Base-by-base conservation (phyloP, 2,797 vertebrate genomes). In the Poeciliopsis gracilis region DNA sequence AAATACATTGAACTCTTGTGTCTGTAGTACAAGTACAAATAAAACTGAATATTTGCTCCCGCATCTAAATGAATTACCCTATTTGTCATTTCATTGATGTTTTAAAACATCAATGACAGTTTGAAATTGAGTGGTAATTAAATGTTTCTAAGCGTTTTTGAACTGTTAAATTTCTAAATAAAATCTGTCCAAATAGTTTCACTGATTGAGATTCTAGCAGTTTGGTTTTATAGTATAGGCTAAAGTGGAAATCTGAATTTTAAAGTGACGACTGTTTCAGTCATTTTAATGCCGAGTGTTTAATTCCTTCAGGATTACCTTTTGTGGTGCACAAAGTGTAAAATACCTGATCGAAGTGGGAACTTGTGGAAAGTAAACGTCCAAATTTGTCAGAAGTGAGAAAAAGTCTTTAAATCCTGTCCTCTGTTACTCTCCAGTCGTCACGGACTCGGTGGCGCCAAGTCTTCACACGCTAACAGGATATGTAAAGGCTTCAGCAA, bases 401-500 rank as follows among this genome's bases (percentile, higher is more conserved):
- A 38, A 5, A 10, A 11, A 66, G 33, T 38, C 61, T 67, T 43
- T 25, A 69, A n/a, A 69, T 45, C 25, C 23, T 15, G 66, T 45
- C 41, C 5, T 69, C 20, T 67, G 8, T 5, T 11, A 43, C 20
- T 67, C 6, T 36, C 33, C 63, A 41, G 20, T 88, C 95, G 92
- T 91, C 91, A 90, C 93, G 96, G 96, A 96, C 95, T 91, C 85
- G 33, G 74, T 30, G 96, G 95, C 95, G 96, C 96, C 96, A 92
- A 91, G 85, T 88, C 89, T 94, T 94, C 95, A 91, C 95, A 95
- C 94, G 88, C 90, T 94, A 93, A 94, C 93, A 95, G 94, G 94
- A 95, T 93, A 93, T 94, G 94, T 94, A 91, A 94, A 95, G 93
- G 93, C 93, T 94, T 95, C 94, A 95, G 91, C 95, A 95, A 96